Evolutionary conservation across 2,888 invertebrate genomes (phyloP), one percentile per base, ranked within the genome.

Genomic region (Steinernema hermaphroditum): DNA sequence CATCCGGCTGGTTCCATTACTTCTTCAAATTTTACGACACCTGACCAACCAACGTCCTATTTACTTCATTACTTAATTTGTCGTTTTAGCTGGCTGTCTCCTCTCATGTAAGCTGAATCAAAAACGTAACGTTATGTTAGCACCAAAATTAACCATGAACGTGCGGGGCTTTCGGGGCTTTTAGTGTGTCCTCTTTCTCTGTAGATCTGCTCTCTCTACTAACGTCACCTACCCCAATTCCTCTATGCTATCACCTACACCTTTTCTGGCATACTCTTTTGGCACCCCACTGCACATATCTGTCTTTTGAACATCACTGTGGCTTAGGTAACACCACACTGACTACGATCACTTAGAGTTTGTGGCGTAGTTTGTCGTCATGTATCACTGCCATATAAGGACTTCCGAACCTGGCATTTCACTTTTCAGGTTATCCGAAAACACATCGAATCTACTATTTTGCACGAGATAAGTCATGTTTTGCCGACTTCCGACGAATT

Each of bases 381-480:
- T 14, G 29, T 32, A 19, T n/a, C 16, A 8, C 62, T 32, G 9
- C 29, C 32, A 32, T 19, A 19, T 16, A 29, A n/a, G 32, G 16
- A 14, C 32, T 62, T 37, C 37, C 37, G 6, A 68, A 43, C 1
- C 2, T 24, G 14, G 46, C 19, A n/a, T 14, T 49, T 68, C 54
- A 49, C 22, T 46, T 78, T 84, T 72, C 74, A 86, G 85, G 86
- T 86, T 24, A 86, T 86, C 71, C 78, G 86, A 32, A 85, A 85
- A 72, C 86, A 86, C 76, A 86, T 86, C 72, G 86, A 86, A 69
- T 86, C 86, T 22, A 86, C 86, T 32, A 86, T 86, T 71, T 80
- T 86, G 70, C 86, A 86, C 76, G 86, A 86, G 75, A 86, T 86
- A 72, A 84, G 83, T 74, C 86, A 85, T 72, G 86, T 86, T 29